Conservation (phyloP, 2,888 invertebrate genomes). For the Acronicta alni region DNA sequence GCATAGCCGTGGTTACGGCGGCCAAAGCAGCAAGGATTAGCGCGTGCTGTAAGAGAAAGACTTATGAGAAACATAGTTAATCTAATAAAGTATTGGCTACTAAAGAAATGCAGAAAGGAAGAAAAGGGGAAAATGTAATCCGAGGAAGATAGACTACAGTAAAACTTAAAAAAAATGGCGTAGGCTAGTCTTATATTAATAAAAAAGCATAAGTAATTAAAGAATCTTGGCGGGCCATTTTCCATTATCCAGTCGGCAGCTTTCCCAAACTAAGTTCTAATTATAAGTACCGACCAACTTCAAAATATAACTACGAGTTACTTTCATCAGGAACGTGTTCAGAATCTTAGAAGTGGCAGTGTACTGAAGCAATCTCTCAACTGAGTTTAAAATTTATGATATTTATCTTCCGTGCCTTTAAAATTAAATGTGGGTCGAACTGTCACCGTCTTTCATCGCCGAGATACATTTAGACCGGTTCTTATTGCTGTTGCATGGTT, state of each 20-base stretch:
- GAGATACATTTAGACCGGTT: constrained; percentile 47
- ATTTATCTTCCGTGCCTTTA: constrained; percentile 19
- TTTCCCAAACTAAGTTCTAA: too few species aligned
- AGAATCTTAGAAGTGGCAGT: constrained; percentile 1
- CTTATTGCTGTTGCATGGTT: constrained; percentile 31
- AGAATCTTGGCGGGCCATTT: too few species aligned
- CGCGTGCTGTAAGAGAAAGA: constrained; percentile 68
- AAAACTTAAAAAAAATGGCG: too few species aligned
- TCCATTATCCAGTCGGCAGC: too few species aligned
- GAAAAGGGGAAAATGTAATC: not conserved
- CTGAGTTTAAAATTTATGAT: constrained; percentile 3
- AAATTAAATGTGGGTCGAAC: constrained; percentile 43
- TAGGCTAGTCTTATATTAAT: too few species aligned
- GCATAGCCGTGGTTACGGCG: constrained; percentile 79
- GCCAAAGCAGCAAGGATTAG: constrained; percentile 70
- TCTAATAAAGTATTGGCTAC: too few species aligned
- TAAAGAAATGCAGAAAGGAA: not conserved
- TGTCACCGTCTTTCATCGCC: constrained; percentile 38
- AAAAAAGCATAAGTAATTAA: too few species aligned
- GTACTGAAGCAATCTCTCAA: constrained; percentile 9
- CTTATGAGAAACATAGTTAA: too few species aligned
- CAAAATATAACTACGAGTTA: too few species aligned
- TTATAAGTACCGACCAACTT: too few species aligned
- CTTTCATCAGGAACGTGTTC: too few species aligned
- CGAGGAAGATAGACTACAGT: too few species aligned